Percentiles rank a stretch among this genome's conserved stretches.
phyloP scores from a whole-genome alignment of 2,797 vertebrate genomes.

The Scolopax rusticola region DNA sequence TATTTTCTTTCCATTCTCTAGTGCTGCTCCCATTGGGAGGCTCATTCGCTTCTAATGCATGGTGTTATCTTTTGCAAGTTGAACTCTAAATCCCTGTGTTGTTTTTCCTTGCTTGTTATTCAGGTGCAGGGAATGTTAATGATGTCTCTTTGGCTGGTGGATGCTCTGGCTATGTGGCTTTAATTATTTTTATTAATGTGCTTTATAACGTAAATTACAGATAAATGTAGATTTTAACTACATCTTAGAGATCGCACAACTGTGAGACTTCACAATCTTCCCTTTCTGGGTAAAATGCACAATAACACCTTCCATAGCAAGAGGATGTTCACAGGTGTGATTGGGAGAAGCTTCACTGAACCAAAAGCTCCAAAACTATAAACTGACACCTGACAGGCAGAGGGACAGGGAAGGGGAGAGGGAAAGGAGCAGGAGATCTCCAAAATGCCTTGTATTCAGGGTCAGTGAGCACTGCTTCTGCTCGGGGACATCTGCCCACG shows the following conservation, averaged over 20 bases:
- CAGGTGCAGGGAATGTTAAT: conserved; percentile 75
- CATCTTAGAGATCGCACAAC: background rate
- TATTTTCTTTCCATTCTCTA: conserved; percentile 75
- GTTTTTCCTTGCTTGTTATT: conserved; percentile 75
- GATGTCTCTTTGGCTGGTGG: conserved; percentile 63
- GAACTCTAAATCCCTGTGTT: conserved; percentile 75
- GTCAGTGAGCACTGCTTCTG: background rate
- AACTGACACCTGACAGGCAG: background rate
- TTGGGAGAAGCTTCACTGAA: background rate
- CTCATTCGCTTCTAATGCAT: conserved; percentile 75
- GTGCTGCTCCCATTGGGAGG: conserved; percentile 74
- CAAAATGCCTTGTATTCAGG: background rate
- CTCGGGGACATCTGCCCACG: background rate
- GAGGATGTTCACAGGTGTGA: background rate
- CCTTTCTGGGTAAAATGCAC: background rate
- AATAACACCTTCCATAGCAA: background rate
- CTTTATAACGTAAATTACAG: conserved; percentile 59
- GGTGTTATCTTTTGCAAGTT: conserved; percentile 76
- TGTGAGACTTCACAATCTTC: background rate
- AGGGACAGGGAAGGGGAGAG: background rate
- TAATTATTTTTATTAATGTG: conserved; percentile 68
- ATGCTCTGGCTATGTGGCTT: conserved; percentile 52
- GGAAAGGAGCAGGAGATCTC: background rate
- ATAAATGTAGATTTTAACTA: conserved; percentile 47
- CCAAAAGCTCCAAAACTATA: background rate